Percentiles rank a stretch among this genome's conserved stretches.
phyloP scores from a whole-genome alignment of 2,113 vertebrate species.

The Sturnira hondurensis region DNA sequence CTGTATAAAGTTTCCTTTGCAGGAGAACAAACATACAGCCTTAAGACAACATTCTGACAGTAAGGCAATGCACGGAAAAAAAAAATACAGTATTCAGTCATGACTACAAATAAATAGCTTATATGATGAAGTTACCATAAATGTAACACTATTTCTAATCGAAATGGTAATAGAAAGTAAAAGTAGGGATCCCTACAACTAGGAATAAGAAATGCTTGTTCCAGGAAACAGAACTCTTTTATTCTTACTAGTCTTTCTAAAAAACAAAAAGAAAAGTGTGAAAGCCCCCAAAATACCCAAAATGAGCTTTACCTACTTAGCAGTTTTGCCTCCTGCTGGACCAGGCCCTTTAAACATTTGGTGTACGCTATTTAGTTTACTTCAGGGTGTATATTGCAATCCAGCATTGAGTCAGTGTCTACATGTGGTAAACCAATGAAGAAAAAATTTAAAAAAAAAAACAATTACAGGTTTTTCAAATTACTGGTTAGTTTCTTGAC shows the following conservation, averaged over 20 bases:
- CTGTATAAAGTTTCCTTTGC: conserved; percentile 95
- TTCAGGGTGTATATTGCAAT: background rate
- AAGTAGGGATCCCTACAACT: conserved; percentile 90
- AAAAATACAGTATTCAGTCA: conserved; percentile 94
- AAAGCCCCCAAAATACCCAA: background rate
- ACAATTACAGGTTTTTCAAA: background rate
- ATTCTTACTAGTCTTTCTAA: background rate
- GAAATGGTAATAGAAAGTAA: conserved; percentile 97
- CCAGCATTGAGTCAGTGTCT: background rate
- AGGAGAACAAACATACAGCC: conserved; percentile 93
- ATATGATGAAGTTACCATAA: conserved; percentile 90
- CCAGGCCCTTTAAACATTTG: background rate
- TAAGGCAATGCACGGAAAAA: conserved; percentile 94
- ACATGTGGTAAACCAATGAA: background rate
- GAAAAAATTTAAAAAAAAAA: background rate
- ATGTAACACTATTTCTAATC: conserved; percentile 94
- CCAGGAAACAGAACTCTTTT: conserved; percentile 98
- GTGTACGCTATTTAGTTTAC: background rate
- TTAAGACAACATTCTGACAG: conserved; percentile 93
- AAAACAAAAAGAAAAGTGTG: background rate
- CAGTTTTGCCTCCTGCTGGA: background rate
- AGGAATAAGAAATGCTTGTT: conserved; percentile 90
- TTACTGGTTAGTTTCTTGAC: background rate
- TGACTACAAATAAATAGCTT: conserved; percentile 97
- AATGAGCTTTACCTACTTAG: background rate